Percentiles rank a stretch among this genome's conserved stretches.
These are phyloP conservation scores for Nesogale talazaci DNA, from an alignment of 2,113 vertebrate species.

Conservation along the genomic window DNA sequence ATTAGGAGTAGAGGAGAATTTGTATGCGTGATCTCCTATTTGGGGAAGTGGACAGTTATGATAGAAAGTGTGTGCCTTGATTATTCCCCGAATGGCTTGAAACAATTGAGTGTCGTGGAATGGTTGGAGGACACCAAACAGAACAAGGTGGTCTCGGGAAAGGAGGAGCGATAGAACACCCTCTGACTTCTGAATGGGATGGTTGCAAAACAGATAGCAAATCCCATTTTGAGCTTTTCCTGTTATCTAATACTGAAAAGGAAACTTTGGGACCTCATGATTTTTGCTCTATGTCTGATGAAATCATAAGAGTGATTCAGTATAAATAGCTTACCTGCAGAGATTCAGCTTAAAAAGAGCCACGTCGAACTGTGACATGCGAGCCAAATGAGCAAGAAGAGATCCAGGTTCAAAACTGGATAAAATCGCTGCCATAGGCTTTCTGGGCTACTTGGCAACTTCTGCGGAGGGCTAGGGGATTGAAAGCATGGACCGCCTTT, in stretches of 20 bases:
- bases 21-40: slow-evolving; percentile 20
- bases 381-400: background rate
- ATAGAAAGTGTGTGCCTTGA: background rate
- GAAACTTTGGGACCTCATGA: background rate
- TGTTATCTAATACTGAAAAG: slow-evolving; percentile 8
- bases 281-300: slow-evolving; percentile 31
- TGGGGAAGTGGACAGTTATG: background rate
- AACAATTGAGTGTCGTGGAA: background rate
- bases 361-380: background rate
- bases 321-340: background rate
- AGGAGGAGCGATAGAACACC: background rate
- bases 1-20: slow-evolving; percentile 34
- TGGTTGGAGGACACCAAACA: background rate
- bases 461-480: background rate
- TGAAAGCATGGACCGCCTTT: background rate
- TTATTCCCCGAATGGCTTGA: background rate
- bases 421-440: background rate
- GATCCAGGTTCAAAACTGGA: background rate
- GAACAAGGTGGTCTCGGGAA: background rate
- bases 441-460: background rate
- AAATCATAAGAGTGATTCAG: slow-evolving; percentile 45
- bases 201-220: background rate
- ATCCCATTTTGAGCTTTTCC: background rate
- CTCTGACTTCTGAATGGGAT: background rate
- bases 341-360: slow-evolving; percentile 10